A percentile compares a stretch with the other conserved stretches of the same genome.
These are phyloP conservation scores for Euura lappo DNA, from an alignment of 1,140 invertebrate species.

Conservation along the genomic window DNA sequence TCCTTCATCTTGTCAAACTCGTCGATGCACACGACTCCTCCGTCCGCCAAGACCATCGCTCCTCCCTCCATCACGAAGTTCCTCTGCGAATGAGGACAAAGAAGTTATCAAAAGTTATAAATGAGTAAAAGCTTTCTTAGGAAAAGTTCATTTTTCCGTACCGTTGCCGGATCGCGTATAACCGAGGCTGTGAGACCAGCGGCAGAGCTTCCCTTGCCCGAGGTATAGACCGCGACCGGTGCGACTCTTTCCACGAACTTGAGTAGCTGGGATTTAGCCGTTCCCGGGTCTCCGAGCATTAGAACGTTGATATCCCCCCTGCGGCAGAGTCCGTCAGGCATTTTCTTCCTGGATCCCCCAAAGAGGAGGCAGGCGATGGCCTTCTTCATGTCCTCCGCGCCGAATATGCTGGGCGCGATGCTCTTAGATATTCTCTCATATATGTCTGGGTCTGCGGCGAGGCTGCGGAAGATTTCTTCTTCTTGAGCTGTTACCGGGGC, in stretches of 20 bases:
- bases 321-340: constrained; percentile 94
- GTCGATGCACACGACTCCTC: constrained; percentile 99
- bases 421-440: constrained; percentile 91
- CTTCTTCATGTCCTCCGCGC: constrained; percentile 95
- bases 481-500: constrained; percentile 78
- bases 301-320: constrained; percentile 98
- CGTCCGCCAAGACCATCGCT: constrained; percentile 99
- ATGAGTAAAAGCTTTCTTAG: constrained; percentile 15
- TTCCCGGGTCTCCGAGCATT: constrained; percentile 97
- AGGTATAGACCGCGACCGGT: constrained; percentile 97
- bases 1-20: constrained; percentile 99
- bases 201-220: constrained; percentile 98
- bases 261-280: constrained; percentile 96
- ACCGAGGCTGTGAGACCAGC: constrained; percentile 99
- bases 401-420: constrained; percentile 97
- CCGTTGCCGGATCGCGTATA: constrained; percentile 88
- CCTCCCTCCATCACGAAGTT: constrained; percentile 99
- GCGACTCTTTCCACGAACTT: constrained; percentile 98
- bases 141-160: constrained; percentile 61
- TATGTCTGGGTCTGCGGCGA: constrained; percentile 85
- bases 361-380: constrained; percentile 96
- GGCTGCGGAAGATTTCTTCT: constrained; percentile 88
- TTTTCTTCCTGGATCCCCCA: constrained; percentile 85
- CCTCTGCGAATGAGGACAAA: constrained; percentile 65
- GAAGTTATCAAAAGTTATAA: not conserved